phyloP scores from a whole-genome alignment of 1,140 invertebrate species.

The Nixonia krombeini region DNA sequence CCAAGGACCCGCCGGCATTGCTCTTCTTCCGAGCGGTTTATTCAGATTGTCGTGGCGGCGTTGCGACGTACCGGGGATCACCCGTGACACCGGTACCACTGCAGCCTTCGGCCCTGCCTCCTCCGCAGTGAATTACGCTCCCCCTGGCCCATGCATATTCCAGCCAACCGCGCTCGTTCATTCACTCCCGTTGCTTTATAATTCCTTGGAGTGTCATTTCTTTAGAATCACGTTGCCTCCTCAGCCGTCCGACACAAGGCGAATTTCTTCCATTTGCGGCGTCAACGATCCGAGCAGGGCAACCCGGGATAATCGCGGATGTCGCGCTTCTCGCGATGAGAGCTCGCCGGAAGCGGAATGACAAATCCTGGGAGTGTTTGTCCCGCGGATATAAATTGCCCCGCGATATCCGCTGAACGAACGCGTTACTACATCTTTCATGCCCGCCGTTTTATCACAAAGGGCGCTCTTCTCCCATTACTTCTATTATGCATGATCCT shows the following conservation, averaged over 20 bases:
- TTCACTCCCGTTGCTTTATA: slow-evolving; percentile 42
- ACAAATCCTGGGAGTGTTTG: slow-evolving; percentile 33
- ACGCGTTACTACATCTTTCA: slow-evolving; percentile 11
- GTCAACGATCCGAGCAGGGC: slow-evolving; percentile 24
- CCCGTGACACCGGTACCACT: slow-evolving; percentile 40
- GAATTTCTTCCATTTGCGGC: slow-evolving; percentile 42
- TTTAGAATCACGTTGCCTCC: slow-evolving; percentile 43
- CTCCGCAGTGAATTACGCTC: slow-evolving; percentile 48
- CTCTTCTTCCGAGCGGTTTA: slow-evolving; percentile 52
- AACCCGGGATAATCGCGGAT: slow-evolving; percentile 21
- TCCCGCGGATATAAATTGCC: slow-evolving; percentile 34
- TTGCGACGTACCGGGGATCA: slow-evolving; percentile 32
- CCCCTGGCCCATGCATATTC: slow-evolving; percentile 57
- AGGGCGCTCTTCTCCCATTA: too few species aligned
- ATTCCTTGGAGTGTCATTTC: slow-evolving; percentile 48
- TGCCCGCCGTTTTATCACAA: not conserved
- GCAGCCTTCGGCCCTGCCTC: slow-evolving; percentile 28
- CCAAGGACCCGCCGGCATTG: slow-evolving; percentile 36
- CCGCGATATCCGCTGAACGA: too few species aligned
- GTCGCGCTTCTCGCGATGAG: slow-evolving; percentile 20
- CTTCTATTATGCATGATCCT: too few species aligned
- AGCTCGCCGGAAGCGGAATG: slow-evolving; percentile 9
- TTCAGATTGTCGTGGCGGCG: slow-evolving; percentile 44
- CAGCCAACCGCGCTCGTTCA: slow-evolving; percentile 40
- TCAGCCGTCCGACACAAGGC: slow-evolving; percentile 21